Base-by-base conservation (phyloP, 2,797 vertebrate genomes). In the Poeciliopsis gracilis region DNA sequence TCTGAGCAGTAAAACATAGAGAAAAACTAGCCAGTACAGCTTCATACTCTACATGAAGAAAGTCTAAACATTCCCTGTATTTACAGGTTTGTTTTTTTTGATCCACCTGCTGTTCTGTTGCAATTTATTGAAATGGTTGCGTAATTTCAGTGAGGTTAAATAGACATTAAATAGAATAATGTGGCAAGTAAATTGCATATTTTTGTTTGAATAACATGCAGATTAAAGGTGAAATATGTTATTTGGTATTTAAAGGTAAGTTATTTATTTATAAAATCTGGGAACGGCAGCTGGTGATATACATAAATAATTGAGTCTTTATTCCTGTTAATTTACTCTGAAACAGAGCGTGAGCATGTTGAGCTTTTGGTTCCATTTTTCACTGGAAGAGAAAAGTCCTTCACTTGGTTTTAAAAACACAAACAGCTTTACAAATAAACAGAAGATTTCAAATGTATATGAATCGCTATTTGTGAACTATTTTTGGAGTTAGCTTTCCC, bases 321-420 rank as follows among this genome's bases (percentile, higher is more conserved):
- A 46, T 43, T 49, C 3, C 36, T 6, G 51, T 38, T n/a, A 41
- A 36, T 74, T 38, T n/a, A n/a, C 33, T 47, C 36, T 67, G 63
- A 55, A 41, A 73, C 7, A 1, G 0, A 18, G 7, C 8, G 47
- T 12, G 72, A n/a, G 15, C 36, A 57, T 25, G 51, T 38, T 57
- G 30, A 73, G 8, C 23, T n/a, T 75, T 63, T 30, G 2, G 16
- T 12, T 63, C 15, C 38, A 16, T 30, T 28, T 75, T 47, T 46
- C 8, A 20, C 49, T 76, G 43, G 15, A 59, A 75, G 53, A 18
- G 38, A n/a, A 30, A 75, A 75, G 38, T 74, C 73, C 38, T 45
- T 33, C 23, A 38, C 12, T 23, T 57, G 36, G 12, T 28, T 25
- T 38, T 59, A 16, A 43, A 23, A 43, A 59, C 41, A 43, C 25